Evolutionary conservation across 2,888 invertebrate genomes (phyloP), one percentile per base, ranked within the genome.

Genomic region (Nipponacmea schrenckii): DNA sequence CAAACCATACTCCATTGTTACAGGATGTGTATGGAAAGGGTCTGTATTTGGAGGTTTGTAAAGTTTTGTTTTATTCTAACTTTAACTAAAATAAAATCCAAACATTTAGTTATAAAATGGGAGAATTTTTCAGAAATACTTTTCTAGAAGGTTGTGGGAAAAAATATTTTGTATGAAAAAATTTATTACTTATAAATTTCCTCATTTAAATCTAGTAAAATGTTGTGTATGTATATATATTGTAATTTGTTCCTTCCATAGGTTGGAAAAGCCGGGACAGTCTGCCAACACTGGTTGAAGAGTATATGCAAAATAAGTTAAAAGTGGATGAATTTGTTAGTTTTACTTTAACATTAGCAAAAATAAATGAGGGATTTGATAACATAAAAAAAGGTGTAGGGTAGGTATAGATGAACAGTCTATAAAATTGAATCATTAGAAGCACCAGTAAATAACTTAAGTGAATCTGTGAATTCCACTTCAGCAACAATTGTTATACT

Each of bases 1-100:
- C 7, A 92, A 96, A 20, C 98, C 99, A 56, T 99, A 99, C 91
- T 98, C 99, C 89, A 92, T 99, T 73, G 97, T 99, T n/a, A 98
- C 98, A 5, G 99, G 99, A 2, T 92, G 98, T 64, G 94, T 94
- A 0, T 99, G 99, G 99, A 90, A 90, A 77, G 91, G 91, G 74
- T 88, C 89, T 64, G 91, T 91, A 20, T 91, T 91, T 81, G 91
- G 91, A 81, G 91, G 90, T 90, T 70, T 15, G 48, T 10, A 7
- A 15, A 20, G 15, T 15, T n/a, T 4, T n/a, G 5, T 73, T 27
- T 24, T 15, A 67, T n/a, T n/a, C n/a, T n/a, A n/a, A n/a, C n/a
- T n/a, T n/a, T n/a, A n/a, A n/a, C n/a, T n/a, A n/a, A 31, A 15
- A 31, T 20, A 14, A 7, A 2, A 24, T 20, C 27, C 8, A 20